phyloP scores from a whole-genome alignment of 1,140 invertebrate genomes.

The Sycophaga agraensis region DNA sequence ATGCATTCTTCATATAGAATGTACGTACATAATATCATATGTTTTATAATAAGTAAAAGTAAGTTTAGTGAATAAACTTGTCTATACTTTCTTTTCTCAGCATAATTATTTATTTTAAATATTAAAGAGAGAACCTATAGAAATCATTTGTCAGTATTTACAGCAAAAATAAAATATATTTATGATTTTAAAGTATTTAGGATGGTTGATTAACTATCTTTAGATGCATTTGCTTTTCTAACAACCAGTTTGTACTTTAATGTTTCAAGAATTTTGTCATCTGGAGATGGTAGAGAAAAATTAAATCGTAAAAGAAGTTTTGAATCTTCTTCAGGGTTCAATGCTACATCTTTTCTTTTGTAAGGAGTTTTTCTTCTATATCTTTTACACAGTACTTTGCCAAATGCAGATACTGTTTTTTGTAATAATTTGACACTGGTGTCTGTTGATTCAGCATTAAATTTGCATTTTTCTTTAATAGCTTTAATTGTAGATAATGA shows the following conservation, averaged over 20 bases:
- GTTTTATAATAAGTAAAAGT: too few species aligned
- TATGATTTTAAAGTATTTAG: too few species aligned
- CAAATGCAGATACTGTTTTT: constrained; percentile 53
- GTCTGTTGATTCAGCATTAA: background rate
- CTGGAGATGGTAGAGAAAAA: constrained; percentile 65
- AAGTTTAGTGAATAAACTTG: too few species aligned
- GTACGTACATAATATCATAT: too few species aligned
- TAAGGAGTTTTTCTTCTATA: constrained; percentile 41
- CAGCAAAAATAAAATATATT: too few species aligned
- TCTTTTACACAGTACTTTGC: constrained; percentile 56
- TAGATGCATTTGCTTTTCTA: background rate
- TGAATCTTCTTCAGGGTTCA: background rate
- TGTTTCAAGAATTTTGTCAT: constrained; percentile 43
- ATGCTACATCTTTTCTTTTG: background rate
- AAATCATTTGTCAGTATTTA: too few species aligned
- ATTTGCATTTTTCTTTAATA: constrained; percentile 4
- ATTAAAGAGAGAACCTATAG: too few species aligned
- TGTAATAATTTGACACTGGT: constrained; percentile 11
- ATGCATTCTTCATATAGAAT: too few species aligned
- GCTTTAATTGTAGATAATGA: background rate
- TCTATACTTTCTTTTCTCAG: too few species aligned
- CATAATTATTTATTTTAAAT: too few species aligned
- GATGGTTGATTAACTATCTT: background rate
- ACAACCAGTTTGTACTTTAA: too few species aligned
- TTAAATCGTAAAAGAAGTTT: constrained; percentile 53